These are phyloP conservation scores for Branchinecta sandiegonensis DNA, from an alignment of 2,888 invertebrate genomes.

Conservation along the genomic window DNA sequence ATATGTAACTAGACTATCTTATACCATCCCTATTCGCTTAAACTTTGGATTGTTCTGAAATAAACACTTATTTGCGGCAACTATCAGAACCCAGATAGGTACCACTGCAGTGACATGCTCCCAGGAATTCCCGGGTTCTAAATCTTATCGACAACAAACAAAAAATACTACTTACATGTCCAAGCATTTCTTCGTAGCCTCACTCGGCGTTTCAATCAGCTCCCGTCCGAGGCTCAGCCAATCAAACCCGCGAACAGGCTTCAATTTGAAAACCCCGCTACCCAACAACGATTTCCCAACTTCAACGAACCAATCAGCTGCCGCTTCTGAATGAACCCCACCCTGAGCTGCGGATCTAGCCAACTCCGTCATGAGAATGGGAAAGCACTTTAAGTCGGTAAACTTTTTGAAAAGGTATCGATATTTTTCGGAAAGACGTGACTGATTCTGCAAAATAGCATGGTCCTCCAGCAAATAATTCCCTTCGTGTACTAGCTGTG, in stretches of 20 bases:
- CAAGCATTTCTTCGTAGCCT: neutral
- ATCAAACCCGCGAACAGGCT: neutral
- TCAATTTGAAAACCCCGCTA: neutral
- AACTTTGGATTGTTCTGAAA: too few relatives aligned
- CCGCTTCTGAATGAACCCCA: neutral
- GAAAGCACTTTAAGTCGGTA: neutral
- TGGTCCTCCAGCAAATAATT: neutral
- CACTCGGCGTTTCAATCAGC: neutral
- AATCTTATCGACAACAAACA: too few relatives aligned
- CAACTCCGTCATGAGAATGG: neutral
- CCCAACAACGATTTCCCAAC: neutral
- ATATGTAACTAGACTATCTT: too few relatives aligned
- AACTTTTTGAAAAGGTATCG: neutral
- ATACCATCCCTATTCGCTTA: too few relatives aligned
- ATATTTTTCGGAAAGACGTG: neutral
- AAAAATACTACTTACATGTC: neutral
- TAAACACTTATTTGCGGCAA: too few relatives aligned
- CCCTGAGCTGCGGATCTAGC: neutral
- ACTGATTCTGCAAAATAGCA: too few relatives aligned
- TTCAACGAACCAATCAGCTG: neutral
- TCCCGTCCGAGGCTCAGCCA: conserved; percentile 1
- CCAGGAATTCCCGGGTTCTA: too few relatives aligned
- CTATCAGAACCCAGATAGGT: too few relatives aligned
- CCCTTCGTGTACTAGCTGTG: conserved; percentile 2
- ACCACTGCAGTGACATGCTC: too few relatives aligned